phyloP scores from a whole-genome alignment of 2,113 vertebrate genomes.

The Xiphorhynchus elegans region DNA sequence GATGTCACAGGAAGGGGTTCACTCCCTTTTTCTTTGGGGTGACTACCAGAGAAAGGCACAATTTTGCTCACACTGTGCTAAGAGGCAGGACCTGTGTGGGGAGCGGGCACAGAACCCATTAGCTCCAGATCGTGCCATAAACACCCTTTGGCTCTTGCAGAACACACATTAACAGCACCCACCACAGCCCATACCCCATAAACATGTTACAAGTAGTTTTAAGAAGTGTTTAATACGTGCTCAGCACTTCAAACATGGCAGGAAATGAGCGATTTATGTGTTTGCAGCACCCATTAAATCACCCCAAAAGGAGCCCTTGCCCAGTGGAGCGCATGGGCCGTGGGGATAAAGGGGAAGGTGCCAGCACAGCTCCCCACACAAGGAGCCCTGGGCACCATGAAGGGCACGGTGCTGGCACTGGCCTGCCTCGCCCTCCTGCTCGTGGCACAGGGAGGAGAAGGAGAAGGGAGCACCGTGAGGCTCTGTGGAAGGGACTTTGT shows the following conservation, averaged over 20 bases:
- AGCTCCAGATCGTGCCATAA: neutral
- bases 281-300: constrained; percentile 52
- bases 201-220: neutral
- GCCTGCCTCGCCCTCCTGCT: constrained; percentile 22
- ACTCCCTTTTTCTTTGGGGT: neutral
- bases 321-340: neutral
- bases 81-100: neutral
- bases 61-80: fast-evolving
- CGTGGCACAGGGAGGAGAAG: neutral
- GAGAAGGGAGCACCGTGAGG: constrained; percentile 67
- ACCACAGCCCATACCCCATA: neutral
- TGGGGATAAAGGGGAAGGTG: constrained; percentile 48
- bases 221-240: neutral
- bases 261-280: neutral
- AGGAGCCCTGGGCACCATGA: constrained; percentile 29
- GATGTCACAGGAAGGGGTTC: neutral
- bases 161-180: neutral
- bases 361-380: neutral
- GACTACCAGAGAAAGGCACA: neutral
- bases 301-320: neutral
- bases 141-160: neutral
- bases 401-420: neutral
- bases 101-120: neutral
- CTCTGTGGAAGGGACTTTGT: constrained; percentile 85
- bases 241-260: neutral